phyloP scores from a whole-genome alignment of 2,113 vertebrate species.

The Leptosomus discolor region DNA sequence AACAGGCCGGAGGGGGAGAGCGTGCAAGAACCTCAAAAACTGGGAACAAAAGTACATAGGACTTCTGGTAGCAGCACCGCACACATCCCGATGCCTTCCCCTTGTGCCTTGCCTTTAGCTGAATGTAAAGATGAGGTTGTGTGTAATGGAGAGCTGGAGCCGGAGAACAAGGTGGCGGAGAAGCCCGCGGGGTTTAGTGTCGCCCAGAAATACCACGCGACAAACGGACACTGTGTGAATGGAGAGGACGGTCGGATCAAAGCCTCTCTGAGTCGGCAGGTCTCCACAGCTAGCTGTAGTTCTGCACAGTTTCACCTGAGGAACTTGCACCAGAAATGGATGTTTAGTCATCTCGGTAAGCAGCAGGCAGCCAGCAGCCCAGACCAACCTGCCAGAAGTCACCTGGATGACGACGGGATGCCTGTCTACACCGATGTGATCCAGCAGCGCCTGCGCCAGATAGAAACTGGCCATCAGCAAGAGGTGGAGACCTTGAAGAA shows the following conservation, averaged over 20 bases:
- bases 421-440: constrained; percentile 87
- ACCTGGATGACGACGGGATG: constrained; percentile 92
- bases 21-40: constrained; percentile 55
- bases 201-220: constrained; percentile 20
- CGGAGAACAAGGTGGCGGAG: constrained; percentile 70
- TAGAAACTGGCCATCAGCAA: constrained; percentile 91
- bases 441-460: constrained; percentile 94
- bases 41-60: constrained; percentile 70
- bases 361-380: constrained; percentile 77
- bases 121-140: constrained; percentile 79
- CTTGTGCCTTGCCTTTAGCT: constrained; percentile 86
- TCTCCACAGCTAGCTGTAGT: constrained; percentile 80
- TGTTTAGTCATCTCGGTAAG: constrained; percentile 59
- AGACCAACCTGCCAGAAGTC: constrained; percentile 86
- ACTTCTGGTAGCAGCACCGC: constrained; percentile 76
- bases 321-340: constrained; percentile 83
- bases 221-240: constrained; percentile 74
- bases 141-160: constrained; percentile 80
- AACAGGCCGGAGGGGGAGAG: constrained; percentile 60
- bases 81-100: constrained; percentile 68
- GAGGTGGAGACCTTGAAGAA: constrained; percentile 95
- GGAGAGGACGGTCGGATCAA: constrained; percentile 72
- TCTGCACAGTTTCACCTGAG: constrained; percentile 79
- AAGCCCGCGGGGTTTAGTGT: background rate
- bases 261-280: constrained; percentile 82